Evolutionary conservation across 2,113 vertebrate genomes (phyloP), one percentile per base, ranked within the genome.

Genomic region (Meriones unguiculatus): DNA sequence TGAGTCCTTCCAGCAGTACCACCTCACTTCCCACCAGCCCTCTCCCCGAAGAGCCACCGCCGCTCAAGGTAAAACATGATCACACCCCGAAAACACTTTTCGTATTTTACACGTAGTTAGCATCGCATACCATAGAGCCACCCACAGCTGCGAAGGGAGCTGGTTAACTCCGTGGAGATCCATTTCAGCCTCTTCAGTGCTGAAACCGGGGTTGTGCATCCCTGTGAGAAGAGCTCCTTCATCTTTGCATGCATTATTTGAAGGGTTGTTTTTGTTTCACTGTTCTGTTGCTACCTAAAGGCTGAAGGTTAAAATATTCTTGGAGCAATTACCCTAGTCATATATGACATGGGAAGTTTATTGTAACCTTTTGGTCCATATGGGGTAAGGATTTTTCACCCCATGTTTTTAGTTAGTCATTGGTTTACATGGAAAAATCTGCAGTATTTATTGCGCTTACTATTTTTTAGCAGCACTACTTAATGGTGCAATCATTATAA

Each of bases 1-100:
- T 99, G 91, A 99, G 99, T 96, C 99, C 99, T 91, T 99, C 99
- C n/a, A 99, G 99, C 96, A 99, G 99, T 98, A 99, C 99, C 62
- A 97, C 99, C 38, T 99, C 99, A 25, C 99, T 99, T 96, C 99
- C 99, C 80, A 99, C 99, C 84, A 99, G 99, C 97, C 99, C 99
- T 70, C 99, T 99, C 98, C 99, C 99, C 67, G 99, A 99, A 96
- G 99, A 99, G 95, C 99, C 99, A 0, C 96, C 99, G 28, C 99
- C 98, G 95, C 99, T 99, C 92, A 99, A 99, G 99, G 99, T 99
- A 99, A 98, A 90, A 57, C n/a, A 57, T 32, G 73, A 41, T 64
- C 12, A 77, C 12, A 65, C 0, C 6, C 17, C 38, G 35, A 38
- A 41, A 30, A 52, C 14, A 20, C 0, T 30, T 67, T 92, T 4